Evolutionary conservation across 1,140 invertebrate species (phyloP), one percentile per base, ranked within the genome.

Genomic region (Drepana arcuata): DNA sequence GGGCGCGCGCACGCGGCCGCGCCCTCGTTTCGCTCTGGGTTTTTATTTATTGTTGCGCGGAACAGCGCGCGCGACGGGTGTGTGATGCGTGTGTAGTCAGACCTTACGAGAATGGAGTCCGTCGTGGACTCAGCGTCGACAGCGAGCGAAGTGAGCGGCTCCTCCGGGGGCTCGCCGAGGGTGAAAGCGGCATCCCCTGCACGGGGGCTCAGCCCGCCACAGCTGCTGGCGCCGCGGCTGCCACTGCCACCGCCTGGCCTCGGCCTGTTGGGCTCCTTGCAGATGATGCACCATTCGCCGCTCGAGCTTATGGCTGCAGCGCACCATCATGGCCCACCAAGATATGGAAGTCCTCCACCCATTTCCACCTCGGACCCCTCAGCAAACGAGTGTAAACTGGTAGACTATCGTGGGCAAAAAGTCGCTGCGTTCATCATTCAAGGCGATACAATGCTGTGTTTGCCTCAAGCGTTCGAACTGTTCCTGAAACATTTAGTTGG

Each of bases 401-500:
- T 98, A 21, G 95, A 98, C 65, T 99, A 98, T 75, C 91, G 97
- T 10, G 96, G 95, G 0, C 94, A 97, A 63, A 97, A 97, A 74
- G 95, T 99, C 13, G 97, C 97, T 26, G 96, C 97, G 13, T 99
- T 99, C 83, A 95, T 95, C 51, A 98, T 99, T 57, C 92, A 94
- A 74, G 94, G 94, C 14, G 94, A 98, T 66, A 96, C 96, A 9
- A 96, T 99, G 93, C 88, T 99, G 24, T 99, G 97, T 78, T 84
- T 99, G 69, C 98, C 97, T 15, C 98, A 99, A 83, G 95, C 97
- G 11, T 99, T 99, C 83, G 97, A 99, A 81, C 89, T 99, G 9
- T 99, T 99, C 81, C 88, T 99, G 11, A 99, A 99, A 80, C 95
- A 99, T 80, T 88, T 99, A 48, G 98, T 99, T 41, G 97, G 97